phyloP scores from a whole-genome alignment of 2,888 invertebrate species.

The Epirrita christyi region DNA sequence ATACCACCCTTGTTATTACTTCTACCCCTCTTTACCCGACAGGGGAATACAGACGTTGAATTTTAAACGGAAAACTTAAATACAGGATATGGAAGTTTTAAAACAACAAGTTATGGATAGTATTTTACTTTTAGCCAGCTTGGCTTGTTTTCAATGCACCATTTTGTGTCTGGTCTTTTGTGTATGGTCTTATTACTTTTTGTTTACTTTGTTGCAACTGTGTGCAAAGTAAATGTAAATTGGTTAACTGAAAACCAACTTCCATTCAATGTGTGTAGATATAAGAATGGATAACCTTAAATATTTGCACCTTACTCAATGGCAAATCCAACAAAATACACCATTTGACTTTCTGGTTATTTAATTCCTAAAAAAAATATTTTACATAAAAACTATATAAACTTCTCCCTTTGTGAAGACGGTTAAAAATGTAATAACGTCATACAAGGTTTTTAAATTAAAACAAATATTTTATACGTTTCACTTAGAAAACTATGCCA shows the following conservation, averaged over 20 bases:
- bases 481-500: no score
- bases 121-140: constrained; percentile 33
- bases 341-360: neutral
- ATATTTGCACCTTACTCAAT: neutral
- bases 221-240: neutral
- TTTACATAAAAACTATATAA: no score
- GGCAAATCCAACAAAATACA: neutral
- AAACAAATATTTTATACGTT: no score
- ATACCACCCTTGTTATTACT: constrained; percentile 39
- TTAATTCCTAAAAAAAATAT: neutral
- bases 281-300: neutral
- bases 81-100: constrained; percentile 47
- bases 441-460: no score
- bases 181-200: constrained; percentile 12
- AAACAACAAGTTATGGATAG: constrained; percentile 51
- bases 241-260: neutral
- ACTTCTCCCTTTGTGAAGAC: no score
- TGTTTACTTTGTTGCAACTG: constrained; percentile 10
- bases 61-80: constrained; percentile 57
- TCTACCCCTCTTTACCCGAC: constrained; percentile 18
- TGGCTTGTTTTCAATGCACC: constrained; percentile 24
- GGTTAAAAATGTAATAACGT: no score
- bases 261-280: no score
- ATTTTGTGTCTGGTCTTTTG: constrained; percentile 11
- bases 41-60: constrained; percentile 42